Evolutionary conservation across 2,888 invertebrate genomes (phyloP), one percentile per base, ranked within the genome.

Genomic region (Bembecia ichneumoniformis): DNA sequence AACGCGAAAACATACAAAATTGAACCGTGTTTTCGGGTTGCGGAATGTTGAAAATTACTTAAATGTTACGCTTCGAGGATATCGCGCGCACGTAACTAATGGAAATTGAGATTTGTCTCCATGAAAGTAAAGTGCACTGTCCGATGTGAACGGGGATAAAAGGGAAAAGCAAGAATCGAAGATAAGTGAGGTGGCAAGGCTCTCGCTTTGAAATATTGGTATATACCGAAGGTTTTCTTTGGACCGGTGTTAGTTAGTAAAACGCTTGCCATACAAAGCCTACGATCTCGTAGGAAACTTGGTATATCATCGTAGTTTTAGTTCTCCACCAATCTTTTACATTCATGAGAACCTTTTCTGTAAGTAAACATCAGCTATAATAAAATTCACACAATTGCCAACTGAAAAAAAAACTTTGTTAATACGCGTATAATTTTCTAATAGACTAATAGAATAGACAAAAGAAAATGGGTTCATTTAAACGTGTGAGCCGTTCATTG

Each of bases 161-260:
- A 44, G 57, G 58, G 58, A 63, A 64, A 69, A 68, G 66, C 57
- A 64, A 63, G 71, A 72, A 73, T 77, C 74, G 75, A 75, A 78
- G 77, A 77, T 78, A 79, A 79, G 75, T 72, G 71, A 75, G 73
- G 73, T 74, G 71, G 62, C 65, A 71, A 68, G 71, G 62, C 65
- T 71, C 68, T 67, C 63, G 62, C 59, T 61, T 67, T 79, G 74
- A 81, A 77, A 79, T 79, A 82, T 82, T 80, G 74, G 75, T 77
- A 74, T 77, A 74, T 76, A 74, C 70, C 71, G 71, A 71, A 66
- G 75, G 71, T 75, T 76, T 71, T 69, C 72, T 75, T 74, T 71
- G 71, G 65, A 67, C 63, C 68, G 62, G 63, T 60, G 64, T 65
- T 62, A 28, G 28, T 28, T 28, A 28, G 28, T 28, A 9, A 28